Percentiles rank a stretch among this genome's conserved stretches.
Conservation (phyloP, 2,888 invertebrate genomes). For the Stegophylla sp. region DNA sequence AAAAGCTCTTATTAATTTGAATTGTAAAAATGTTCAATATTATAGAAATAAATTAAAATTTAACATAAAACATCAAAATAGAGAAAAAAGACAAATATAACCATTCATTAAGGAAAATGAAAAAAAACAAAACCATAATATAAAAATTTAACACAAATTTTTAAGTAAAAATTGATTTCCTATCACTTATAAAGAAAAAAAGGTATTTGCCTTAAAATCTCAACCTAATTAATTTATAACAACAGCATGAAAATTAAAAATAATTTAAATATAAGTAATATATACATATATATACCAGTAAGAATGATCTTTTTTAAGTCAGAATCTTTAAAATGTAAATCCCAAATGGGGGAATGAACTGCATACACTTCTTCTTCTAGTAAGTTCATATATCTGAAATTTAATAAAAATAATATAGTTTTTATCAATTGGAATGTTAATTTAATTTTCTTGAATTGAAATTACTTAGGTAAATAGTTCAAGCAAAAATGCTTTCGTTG, state of each 20-base stretch:
- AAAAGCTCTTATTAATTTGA: no score
- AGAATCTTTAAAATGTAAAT: slow-evolving; percentile 80
- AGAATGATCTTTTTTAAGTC: slow-evolving; percentile 50
- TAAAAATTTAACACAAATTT: no score
- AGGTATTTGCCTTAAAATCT: no score
- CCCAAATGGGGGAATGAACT: slow-evolving; percentile 89
- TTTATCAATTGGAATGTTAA: neutral
- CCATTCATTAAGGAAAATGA: no score
- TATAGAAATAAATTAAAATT: no score
- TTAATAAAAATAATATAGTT: slow-evolving; percentile 32
- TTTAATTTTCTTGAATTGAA: slow-evolving; percentile 8
- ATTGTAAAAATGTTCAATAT: no score
- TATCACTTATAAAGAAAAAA: no score
- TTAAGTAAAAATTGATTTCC: no score
- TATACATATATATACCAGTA: slow-evolving; percentile 10
- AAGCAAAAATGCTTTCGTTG: slow-evolving; percentile 84
- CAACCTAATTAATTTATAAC: no score
- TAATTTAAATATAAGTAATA: neutral
- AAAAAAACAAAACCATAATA: no score
- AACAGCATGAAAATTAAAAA: neutral
- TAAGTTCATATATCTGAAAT: slow-evolving; percentile 79
- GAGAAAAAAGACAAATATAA: no score
- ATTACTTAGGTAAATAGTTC: slow-evolving; percentile 82
- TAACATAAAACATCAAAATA: no score
- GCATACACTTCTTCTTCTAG: slow-evolving; percentile 88